Percentiles rank a stretch among this genome's conserved stretches.
These are phyloP conservation scores for Atethmia centrago DNA, from an alignment of 2,888 invertebrate species.

Conservation along the genomic window DNA sequence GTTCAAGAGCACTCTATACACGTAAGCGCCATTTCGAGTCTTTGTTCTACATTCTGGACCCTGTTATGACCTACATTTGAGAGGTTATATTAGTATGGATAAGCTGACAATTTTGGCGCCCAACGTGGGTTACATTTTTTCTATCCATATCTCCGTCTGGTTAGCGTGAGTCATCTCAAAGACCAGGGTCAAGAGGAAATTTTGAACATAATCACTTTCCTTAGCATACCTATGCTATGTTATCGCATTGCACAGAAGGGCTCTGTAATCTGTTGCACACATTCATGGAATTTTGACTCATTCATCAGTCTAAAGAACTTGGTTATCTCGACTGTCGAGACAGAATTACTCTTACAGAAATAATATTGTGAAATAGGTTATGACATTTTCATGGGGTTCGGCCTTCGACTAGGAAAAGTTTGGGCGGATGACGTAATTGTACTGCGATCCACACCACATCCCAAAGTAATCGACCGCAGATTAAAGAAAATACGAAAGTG, in stretches of 20 bases:
- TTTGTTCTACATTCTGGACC: conserved; percentile 23
- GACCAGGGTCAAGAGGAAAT: neutral
- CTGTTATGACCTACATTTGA: conserved; percentile 16
- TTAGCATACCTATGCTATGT: conserved; percentile 2
- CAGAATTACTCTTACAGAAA: conserved; percentile 24
- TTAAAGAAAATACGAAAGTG: neutral
- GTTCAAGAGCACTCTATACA: conserved; percentile 56
- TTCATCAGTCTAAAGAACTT: conserved; percentile 12
- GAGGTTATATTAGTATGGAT: neutral
- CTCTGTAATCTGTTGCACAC: conserved; percentile 6
- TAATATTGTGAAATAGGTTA: conserved; percentile 54
- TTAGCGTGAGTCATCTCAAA: neutral
- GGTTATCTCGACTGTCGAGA: conserved; percentile 38
- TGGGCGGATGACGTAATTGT: conserved; percentile 1
- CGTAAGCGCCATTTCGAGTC: conserved; percentile 19
- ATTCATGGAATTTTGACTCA: conserved; percentile 41
- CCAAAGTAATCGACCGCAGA: neutral
- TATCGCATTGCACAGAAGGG: conserved; percentile 31
- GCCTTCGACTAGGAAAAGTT: neutral
- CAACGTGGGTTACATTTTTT: conserved; percentile 41
- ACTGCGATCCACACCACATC: neutral
- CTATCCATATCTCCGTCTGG: neutral
- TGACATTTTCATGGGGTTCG: conserved; percentile 27
- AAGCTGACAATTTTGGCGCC: conserved; percentile 34
- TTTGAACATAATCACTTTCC: neutral